Conservation (phyloP, 2,113 vertebrate species). For the Mastomys coucha region DNA sequence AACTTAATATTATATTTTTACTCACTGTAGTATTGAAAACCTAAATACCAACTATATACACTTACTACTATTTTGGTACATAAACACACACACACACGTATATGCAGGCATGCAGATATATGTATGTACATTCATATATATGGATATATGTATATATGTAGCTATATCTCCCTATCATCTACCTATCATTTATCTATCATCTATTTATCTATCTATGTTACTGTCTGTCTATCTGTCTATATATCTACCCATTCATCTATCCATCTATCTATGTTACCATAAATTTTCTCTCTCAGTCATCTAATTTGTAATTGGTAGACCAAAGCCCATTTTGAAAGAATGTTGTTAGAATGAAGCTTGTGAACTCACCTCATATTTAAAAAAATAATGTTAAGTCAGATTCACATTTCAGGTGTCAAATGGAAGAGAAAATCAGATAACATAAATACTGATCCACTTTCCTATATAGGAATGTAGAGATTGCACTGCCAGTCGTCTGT, state of each 20-base stretch:
- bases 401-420: background rate
- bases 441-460: background rate
- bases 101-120: background rate
- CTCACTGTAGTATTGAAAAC: background rate
- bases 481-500: background rate
- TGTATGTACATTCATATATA: fast-evolving
- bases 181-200: background rate
- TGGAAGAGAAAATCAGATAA: too few relatives aligned
- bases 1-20: background rate
- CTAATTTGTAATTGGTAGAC: background rate
- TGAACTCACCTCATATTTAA: background rate
- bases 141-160: background rate
- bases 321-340: background rate
- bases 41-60: background rate
- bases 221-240: fast-evolving
- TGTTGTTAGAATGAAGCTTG: background rate
- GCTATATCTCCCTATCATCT: background rate
- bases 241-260: too few relatives aligned
- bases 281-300: background rate
- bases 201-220: fast-evolving
- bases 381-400: fast-evolving
- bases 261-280: background rate
- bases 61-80: background rate
- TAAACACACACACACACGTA: too few relatives aligned
- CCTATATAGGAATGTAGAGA: background rate